Base-by-base conservation (phyloP, 2,113 vertebrate species). In the Brachypodius melanocephalos region DNA sequence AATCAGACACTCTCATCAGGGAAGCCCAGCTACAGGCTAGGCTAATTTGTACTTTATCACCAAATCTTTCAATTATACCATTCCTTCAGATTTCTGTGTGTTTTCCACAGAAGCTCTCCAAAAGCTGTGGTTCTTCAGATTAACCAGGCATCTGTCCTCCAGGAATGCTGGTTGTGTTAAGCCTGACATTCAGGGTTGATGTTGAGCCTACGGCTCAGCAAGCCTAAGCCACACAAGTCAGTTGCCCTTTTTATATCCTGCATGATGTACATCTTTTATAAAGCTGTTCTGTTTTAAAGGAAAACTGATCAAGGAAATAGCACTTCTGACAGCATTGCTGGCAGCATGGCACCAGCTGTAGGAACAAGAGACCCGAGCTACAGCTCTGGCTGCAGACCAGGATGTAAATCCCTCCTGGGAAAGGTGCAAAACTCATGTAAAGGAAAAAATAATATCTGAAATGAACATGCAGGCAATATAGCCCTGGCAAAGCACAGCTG, bases 401-500 rank as follows among this genome's bases (percentile, higher is more conserved):
- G 34, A n/a, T 61, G 4, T 34, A 26, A 3, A 2, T 72, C 5
- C 12, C 17, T 79, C 32, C 29, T 57, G n/a, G n/a, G 49, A 91
- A 75, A 67, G 20, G 10, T 58, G 38, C 20, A 58, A 90, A 78
- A 6, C 6, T 31, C 14, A 25, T 14, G 32, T 17, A 46, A 88
- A 57, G 14, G 24, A 26, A 71, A 68, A 76, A 74, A 38, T 5
- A 20, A 11, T 17, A 48, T 42, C 13, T 54, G 20, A 71, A 63
- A 54, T 72, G 13, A 57, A 22, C 2, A 26, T 0, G 1, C 20
- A 63, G 36, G 20, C n/a, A 62, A 57, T 16, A 12, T 18, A 32
- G 46, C 28, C 36, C n/a, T 69, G 42, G 22, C 0, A 0, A 9
- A 2, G 2, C 12, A 15, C n/a, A 32, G 31, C 29, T 79, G 57